Evolutionary conservation across 1,140 invertebrate species (phyloP).

Genomic region (Psilanteris sp.): DNA sequence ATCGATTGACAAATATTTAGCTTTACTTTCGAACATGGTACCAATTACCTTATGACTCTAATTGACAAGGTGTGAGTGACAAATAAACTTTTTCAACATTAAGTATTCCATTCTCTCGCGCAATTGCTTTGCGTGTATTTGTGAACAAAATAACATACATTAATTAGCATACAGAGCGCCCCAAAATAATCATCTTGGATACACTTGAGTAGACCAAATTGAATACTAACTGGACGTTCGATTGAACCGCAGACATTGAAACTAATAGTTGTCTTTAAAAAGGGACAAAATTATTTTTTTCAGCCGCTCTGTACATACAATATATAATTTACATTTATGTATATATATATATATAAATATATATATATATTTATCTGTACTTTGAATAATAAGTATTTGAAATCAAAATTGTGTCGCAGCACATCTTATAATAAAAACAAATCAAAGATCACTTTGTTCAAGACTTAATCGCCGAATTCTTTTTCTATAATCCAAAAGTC

Average conservation of each 20-base stretch:
- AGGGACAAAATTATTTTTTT: neutral
- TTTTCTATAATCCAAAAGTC: too few relatives aligned
- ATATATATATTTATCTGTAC: slow-evolving; percentile 55
- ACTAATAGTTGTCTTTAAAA: too few relatives aligned
- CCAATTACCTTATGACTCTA: slow-evolving; percentile 13
- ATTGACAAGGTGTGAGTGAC: slow-evolving; percentile 17
- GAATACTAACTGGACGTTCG: too few relatives aligned
- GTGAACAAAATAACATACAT: slow-evolving; percentile 35
- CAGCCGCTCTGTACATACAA: neutral
- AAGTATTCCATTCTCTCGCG: slow-evolving; percentile 43
- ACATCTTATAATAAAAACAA: slow-evolving; percentile 62
- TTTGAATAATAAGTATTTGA: slow-evolving; percentile 66
- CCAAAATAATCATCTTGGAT: slow-evolving; percentile 2
- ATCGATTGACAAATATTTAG: too few relatives aligned
- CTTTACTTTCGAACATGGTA: too few relatives aligned
- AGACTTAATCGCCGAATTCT: slow-evolving; percentile 36
- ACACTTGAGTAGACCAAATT: too few relatives aligned
- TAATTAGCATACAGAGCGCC: slow-evolving; percentile 1
- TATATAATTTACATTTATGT: slow-evolving; percentile 25
- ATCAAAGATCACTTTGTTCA: slow-evolving; percentile 47
- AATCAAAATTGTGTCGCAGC: slow-evolving; percentile 65
- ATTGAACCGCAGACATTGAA: too few relatives aligned
- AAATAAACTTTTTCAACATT: slow-evolving; percentile 33
- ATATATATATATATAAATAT: slow-evolving; percentile 28
- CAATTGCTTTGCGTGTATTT: slow-evolving; percentile 19